Evolutionary conservation across 2,888 invertebrate genomes (phyloP).

Genomic region (Ommatoiulus sabulosus): DNA sequence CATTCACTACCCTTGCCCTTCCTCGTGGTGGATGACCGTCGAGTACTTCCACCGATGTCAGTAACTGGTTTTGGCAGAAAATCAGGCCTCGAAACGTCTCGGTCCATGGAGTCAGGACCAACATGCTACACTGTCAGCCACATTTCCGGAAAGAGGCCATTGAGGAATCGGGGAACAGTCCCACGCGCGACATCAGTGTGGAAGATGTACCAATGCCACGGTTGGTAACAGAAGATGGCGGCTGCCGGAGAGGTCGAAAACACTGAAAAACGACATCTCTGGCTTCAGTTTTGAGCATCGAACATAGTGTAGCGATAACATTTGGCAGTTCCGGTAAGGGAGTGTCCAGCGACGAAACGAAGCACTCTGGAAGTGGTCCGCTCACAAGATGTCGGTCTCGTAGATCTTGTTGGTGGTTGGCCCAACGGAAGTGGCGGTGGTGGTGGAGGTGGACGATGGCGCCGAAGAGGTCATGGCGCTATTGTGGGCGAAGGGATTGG

Average conservation of each 20-base stretch:
- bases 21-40: neutral
- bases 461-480: slow-evolving; percentile 57
- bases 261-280: neutral
- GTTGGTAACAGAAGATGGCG: neutral
- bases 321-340: neutral
- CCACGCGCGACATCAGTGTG: neutral
- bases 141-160: neutral
- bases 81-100: neutral
- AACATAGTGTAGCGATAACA: neutral
- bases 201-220: neutral
- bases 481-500: slow-evolving; percentile 55
- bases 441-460: slow-evolving; percentile 49
- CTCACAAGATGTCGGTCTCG: slow-evolving; percentile 91
- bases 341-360: neutral
- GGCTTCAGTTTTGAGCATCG: neutral
- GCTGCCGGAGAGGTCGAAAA: neutral
- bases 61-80: slow-evolving; percentile 15
- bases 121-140: neutral
- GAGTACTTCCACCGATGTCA: neutral
- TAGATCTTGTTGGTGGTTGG: slow-evolving; percentile 70
- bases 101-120: neutral
- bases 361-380: neutral
- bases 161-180: neutral
- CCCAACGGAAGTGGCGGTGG: slow-evolving; percentile 50
- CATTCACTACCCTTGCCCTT: neutral